Conservation (phyloP, 1,140 invertebrate species). For the Micrasema longulum region DNA sequence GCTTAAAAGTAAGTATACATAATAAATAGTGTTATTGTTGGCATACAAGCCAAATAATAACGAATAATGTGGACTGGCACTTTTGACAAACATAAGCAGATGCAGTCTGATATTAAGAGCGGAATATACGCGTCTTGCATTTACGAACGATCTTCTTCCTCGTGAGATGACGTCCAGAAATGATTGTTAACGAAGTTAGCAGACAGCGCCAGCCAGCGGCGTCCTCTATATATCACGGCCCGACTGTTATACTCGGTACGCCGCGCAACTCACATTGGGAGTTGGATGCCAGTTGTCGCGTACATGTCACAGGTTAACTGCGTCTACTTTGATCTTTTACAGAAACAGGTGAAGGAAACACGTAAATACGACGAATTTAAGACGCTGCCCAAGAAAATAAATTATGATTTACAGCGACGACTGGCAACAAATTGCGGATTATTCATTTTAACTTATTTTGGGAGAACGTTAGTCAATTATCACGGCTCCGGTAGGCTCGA, state of each 20-base stretch:
- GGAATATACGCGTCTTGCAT: constrained; percentile 11
- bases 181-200: neutral
- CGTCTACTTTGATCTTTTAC: constrained; percentile 32
- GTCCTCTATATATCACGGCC: constrained; percentile 36
- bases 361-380: constrained; percentile 34
- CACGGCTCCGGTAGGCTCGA: constrained; percentile 18
- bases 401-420: constrained; percentile 39
- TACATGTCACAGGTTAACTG: constrained; percentile 40
- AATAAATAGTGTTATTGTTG: neutral
- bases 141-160: constrained; percentile 1
- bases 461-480: constrained; percentile 39
- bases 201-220: constrained; percentile 12
- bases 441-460: constrained; percentile 31
- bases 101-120: constrained; percentile 1
- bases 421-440: constrained; percentile 38
- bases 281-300: constrained; percentile 40
- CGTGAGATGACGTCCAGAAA: constrained; percentile 18
- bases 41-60: too few relatives aligned
- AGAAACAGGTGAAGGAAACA: constrained; percentile 37
- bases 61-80: neutral
- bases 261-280: constrained; percentile 18
- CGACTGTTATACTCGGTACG: neutral
- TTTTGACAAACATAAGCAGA: constrained; percentile 6
- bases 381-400: constrained; percentile 23
- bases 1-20: too few relatives aligned